Base-by-base conservation (phyloP, 2,797 vertebrate species). In the Columba guinea region DNA sequence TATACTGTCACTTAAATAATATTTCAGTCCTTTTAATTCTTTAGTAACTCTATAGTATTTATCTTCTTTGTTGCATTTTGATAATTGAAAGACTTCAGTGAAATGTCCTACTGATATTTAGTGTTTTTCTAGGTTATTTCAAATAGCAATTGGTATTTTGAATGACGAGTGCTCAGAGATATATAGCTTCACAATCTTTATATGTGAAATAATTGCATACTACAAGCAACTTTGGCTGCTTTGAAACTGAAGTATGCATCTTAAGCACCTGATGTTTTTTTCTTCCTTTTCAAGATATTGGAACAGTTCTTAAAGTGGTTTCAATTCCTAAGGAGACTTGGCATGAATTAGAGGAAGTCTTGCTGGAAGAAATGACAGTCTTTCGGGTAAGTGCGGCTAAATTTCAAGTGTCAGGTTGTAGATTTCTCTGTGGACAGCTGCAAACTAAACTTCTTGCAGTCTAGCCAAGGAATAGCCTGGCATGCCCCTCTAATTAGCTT, bases 341-440 rank as follows among this genome's bases (percentile, higher is more conserved):
- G 99, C 99, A 99, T 79, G 99, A 99, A 93, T 98, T 99, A 96
- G 99, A 99, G 96, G 99, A 99, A 97, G 99, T 99, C 86, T 98
- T 99, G 65, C 94, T 99, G 95, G 99, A 99, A 97, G 99, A 99
- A 98, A 99, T 99, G 98, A 98, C 99, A 67, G 99, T 99, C 73
- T 99, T 99, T 97, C 98, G 98, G 98, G 99, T 99, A 98, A 94
- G 98, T 97, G 89, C 37, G 4, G 95, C 95, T 97, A 94, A 96
- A 96, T 96, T 97, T 97, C 94, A 97, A 96, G 90, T 94, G 95
- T 97, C 94, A 89, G 70, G 94, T 93, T 94, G 65, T 91, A 69
- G 80, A 77, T 92, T 95, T 94, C 74, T 84, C 94, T 65, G 58
- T 90, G 93, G 96, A 97, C 96, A 97, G 94, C 97, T 97, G 94